These are phyloP conservation scores for Neodiprion fabricii DNA, from an alignment of 1,140 invertebrate genomes.

Conservation along the genomic window DNA sequence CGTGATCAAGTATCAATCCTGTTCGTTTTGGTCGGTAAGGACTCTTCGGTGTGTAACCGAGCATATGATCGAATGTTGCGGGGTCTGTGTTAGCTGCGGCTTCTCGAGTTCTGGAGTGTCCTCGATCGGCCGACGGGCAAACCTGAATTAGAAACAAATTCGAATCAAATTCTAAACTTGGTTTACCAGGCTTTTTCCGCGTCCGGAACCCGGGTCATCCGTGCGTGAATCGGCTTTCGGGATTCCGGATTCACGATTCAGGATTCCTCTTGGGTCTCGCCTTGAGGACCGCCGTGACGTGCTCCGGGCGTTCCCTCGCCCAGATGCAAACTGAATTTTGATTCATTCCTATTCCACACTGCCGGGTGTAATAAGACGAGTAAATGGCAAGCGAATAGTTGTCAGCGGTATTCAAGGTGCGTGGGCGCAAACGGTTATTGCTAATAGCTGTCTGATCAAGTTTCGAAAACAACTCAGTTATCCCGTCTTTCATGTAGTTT, in stretches of 20 bases:
- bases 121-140: neutral
- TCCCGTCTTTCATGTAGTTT: too few species aligned
- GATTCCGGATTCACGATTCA: neutral
- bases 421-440: too few species aligned
- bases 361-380: neutral
- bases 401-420: neutral
- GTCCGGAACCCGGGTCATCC: neutral
- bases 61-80: conserved; percentile 1
- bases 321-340: conserved; percentile 16
- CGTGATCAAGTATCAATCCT: neutral
- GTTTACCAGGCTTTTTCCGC: neutral
- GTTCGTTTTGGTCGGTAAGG: neutral
- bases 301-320: neutral
- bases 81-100: conserved; percentile 6
- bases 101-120: conserved; percentile 3
- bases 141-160: conserved; percentile 5
- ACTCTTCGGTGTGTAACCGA: conserved; percentile 1
- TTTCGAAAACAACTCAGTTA: neutral
- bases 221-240: neutral
- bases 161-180: neutral
- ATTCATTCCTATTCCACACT: neutral
- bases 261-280: conserved; percentile 12
- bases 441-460: neutral
- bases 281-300: neutral
- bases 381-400: neutral